phyloP scores from a whole-genome alignment of 2,113 vertebrate species.

The Tetraodon nigroviridis region DNA sequence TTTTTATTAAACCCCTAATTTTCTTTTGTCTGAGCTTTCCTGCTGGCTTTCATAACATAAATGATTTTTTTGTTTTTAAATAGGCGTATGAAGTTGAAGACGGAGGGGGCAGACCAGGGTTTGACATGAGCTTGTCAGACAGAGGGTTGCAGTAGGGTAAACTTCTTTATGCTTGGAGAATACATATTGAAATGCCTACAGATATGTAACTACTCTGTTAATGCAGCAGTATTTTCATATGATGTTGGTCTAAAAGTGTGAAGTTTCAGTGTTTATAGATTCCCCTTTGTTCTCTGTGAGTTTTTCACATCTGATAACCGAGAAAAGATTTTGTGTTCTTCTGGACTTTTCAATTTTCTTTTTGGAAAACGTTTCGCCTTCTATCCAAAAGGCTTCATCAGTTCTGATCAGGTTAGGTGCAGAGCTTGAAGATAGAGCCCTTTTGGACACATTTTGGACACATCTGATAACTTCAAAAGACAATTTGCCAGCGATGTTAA shows the following conservation, averaged over 20 bases:
- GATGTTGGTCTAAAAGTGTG: conserved; percentile 14
- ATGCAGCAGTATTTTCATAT: not conserved
- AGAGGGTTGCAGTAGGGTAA: not conserved
- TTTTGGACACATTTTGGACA: too few species aligned
- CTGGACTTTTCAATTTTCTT: too few species aligned
- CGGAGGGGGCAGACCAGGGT: conserved; percentile 29
- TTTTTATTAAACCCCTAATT: conserved; percentile 69
- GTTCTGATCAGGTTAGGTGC: too few species aligned
- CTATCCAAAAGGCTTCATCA: too few species aligned
- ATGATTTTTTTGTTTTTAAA: conserved; percentile 49
- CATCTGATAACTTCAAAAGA: conserved; percentile 29
- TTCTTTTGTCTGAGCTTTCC: conserved; percentile 6
- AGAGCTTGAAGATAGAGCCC: too few species aligned
- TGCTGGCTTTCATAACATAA: conserved; percentile 59
- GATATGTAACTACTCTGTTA: conserved; percentile 2
- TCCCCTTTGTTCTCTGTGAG: conserved; percentile 14
- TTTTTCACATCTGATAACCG: conserved; percentile 17
- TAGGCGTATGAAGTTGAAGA: conserved; percentile 58
- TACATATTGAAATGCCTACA: too few species aligned
- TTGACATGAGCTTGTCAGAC: not conserved
- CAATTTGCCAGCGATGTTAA: conserved; percentile 19
- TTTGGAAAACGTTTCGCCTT: too few species aligned
- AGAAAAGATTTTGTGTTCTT: too few species aligned
- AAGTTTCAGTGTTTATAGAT: conserved; percentile 2
- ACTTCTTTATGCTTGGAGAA: too few species aligned